A percentile compares a stretch with the other conserved stretches of the same genome.
These are phyloP conservation scores for Furcifer pardalis DNA, from an alignment of 2,797 vertebrate species.

Conservation along the genomic window DNA sequence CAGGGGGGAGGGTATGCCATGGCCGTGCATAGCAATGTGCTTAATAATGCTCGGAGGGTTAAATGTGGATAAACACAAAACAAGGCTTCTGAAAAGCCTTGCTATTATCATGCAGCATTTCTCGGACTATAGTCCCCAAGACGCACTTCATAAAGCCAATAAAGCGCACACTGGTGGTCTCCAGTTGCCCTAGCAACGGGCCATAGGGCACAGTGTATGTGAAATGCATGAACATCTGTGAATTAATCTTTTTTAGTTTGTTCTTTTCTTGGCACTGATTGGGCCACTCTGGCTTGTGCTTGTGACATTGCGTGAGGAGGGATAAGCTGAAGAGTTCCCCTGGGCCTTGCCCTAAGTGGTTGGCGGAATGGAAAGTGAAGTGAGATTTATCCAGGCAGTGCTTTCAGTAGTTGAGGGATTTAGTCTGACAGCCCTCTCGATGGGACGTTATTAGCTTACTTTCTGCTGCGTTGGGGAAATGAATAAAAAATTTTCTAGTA, in stretches of 20 bases:
- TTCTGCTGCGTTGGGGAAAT: constrained; percentile 62
- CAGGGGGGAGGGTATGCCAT: neutral
- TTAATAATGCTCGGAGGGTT: constrained; percentile 76
- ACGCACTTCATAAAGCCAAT: constrained; percentile 91
- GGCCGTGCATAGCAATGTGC: constrained; percentile 49
- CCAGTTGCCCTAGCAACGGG: constrained; percentile 92
- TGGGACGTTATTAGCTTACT: constrained; percentile 69
- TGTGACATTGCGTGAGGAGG: constrained; percentile 71
- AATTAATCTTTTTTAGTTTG: constrained; percentile 88
- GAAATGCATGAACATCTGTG: constrained; percentile 91
- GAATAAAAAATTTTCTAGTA: constrained; percentile 67
- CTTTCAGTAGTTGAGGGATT: constrained; percentile 65
- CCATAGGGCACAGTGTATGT: constrained; percentile 87
- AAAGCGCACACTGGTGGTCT: constrained; percentile 88
- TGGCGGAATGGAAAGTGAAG: constrained; percentile 72
- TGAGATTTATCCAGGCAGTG: constrained; percentile 60
- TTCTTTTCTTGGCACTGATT: constrained; percentile 77
- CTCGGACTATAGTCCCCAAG: constrained; percentile 81
- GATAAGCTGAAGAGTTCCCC: constrained; percentile 72
- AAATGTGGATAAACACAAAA: constrained; percentile 80
- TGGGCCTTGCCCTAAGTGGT: constrained; percentile 67
- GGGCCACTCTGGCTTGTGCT: constrained; percentile 69
- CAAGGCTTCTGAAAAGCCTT: constrained; percentile 76
- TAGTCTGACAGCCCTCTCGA: constrained; percentile 56
- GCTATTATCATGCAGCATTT: constrained; percentile 78